Evolutionary conservation across 2,797 vertebrate species (phyloP).

Genomic region (Hozukius guyotensis): DNA sequence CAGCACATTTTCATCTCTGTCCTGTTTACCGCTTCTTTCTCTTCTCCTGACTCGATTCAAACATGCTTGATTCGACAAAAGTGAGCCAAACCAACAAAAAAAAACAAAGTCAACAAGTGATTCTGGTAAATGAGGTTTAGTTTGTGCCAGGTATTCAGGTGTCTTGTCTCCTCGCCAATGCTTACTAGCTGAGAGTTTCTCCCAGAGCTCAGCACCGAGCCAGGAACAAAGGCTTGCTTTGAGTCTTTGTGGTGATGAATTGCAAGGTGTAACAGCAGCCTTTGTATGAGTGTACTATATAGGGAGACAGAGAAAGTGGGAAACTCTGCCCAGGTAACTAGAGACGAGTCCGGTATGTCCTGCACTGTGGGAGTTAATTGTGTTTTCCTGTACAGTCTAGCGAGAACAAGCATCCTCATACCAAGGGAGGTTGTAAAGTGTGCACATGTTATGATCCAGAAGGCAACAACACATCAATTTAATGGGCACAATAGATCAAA

Average conservation of each 20-base stretch:
- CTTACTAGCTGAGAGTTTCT: constrained; percentile 34
- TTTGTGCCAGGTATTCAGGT: constrained; percentile 52
- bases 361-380: constrained; percentile 16
- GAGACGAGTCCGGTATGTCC: constrained; percentile 34
- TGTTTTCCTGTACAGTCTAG: constrained; percentile 1
- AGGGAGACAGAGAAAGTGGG: constrained; percentile 28
- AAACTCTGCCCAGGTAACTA: constrained; percentile 48
- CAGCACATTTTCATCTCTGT: constrained; percentile 2
- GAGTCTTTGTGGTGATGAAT: constrained; percentile 59
- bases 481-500: constrained; percentile 39
- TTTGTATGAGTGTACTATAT: constrained; percentile 27
- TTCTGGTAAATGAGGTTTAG: constrained; percentile 42
- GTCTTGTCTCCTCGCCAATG: constrained; percentile 22
- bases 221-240: constrained; percentile 65
- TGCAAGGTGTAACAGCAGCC: constrained; percentile 56
- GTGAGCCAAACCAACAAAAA: not conserved
- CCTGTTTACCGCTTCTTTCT: not conserved
- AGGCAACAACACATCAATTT: constrained; percentile 38
- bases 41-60: constrained; percentile 19
- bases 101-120: constrained; percentile 21
- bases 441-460: constrained; percentile 39
- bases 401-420: not conserved
- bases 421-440: constrained; percentile 29
- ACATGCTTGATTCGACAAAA: constrained; percentile 8
- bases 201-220: constrained; percentile 31